Evolutionary conservation across 37 sponge, comb jelly and placozoan genomes (phyloP), one percentile per base, ranked within the genome.

Genomic region (Cliona cf. orientalis): DNA sequence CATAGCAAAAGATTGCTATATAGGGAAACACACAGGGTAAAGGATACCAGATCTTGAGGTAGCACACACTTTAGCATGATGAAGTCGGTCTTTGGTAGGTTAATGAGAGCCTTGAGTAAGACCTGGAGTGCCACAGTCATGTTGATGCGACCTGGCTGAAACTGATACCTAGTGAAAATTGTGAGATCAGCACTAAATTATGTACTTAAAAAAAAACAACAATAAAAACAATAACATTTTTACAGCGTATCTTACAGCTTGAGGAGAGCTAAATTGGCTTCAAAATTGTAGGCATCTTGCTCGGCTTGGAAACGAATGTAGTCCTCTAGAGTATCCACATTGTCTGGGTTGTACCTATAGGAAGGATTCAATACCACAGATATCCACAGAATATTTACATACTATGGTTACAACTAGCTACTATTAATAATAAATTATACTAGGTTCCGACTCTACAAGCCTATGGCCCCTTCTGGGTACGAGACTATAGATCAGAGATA

Each of bases 261-360:
- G 77, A 95, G 46, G 9, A 95, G 83, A 31, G 91, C 46, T 42
- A 95, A 55, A 53, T 95, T 95, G 5, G 96, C 94, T 42, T 95
- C 91, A 44, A 92, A 89, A 46, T 95, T 78, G 69, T 95, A 95
- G 58, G 23, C 45, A 38, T 31, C 58, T 3, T 55, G 25, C 22
- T 68, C 64, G 3, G 87, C 78, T 87, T 49, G 92, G 56, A 64
- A 75, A 53, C 65, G 57, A 5, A 87, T 63, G 34, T 95, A 95
- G 14, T 68, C 17, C 37, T 95, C 84, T 35, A 95, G 69, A 2
- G 59, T 76, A 1, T 49, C 84, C 5, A 92, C 55, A 45, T 87
- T 95, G 2, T 89, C 87, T 22, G 95, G 95, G 55, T 95, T 95
- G 56, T 95, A 92, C 53, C 95, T 95, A 61, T 1, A 60, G 17